phyloP scores from a whole-genome alignment of 2,888 invertebrate genomes.

The Rutpela maculata region DNA sequence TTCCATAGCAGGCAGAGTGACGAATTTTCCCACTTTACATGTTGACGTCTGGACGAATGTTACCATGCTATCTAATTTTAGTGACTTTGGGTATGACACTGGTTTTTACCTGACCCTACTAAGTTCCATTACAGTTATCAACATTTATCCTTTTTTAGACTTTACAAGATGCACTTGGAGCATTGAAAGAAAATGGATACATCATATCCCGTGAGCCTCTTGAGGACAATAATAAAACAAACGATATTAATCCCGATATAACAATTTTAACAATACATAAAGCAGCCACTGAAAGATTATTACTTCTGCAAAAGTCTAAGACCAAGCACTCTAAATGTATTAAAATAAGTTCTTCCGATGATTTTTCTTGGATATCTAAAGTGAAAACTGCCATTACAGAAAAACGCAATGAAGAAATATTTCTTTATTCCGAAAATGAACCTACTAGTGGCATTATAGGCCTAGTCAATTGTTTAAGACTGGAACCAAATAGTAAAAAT shows the following conservation, averaged over 20 bases:
- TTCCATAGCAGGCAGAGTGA: too few relatives aligned
- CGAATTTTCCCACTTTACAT: too few relatives aligned
- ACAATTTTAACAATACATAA: conserved; percentile 74
- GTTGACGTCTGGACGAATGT: too few relatives aligned
- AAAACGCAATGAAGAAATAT: conserved; percentile 74
- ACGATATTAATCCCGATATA: conserved; percentile 22
- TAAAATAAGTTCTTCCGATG: conserved; percentile 65
- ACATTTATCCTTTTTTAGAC: conserved; percentile 47
- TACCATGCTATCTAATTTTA: too few relatives aligned
- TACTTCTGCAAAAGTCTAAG: conserved; percentile 73
- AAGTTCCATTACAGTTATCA: too few relatives aligned
- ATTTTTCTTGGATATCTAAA: conserved; percentile 75
- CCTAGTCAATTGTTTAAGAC: conserved; percentile 81
- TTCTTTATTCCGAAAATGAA: conserved; percentile 81
- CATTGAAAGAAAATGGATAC: conserved; percentile 77
- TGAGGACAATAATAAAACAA: conserved; percentile 69
- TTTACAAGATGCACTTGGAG: conserved; percentile 47
- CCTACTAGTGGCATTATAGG: conserved; percentile 88
- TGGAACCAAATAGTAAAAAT: conserved; percentile 76
- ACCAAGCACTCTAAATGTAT: conserved; percentile 70
- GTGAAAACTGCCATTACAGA: conserved; percentile 67
- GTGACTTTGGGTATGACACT: too few relatives aligned
- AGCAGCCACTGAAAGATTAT: conserved; percentile 75
- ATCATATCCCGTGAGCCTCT: conserved; percentile 78
- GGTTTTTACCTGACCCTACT: too few relatives aligned